Base-by-base conservation (phyloP, 2,797 vertebrate species). In the Sphaeramia orbicularis region DNA sequence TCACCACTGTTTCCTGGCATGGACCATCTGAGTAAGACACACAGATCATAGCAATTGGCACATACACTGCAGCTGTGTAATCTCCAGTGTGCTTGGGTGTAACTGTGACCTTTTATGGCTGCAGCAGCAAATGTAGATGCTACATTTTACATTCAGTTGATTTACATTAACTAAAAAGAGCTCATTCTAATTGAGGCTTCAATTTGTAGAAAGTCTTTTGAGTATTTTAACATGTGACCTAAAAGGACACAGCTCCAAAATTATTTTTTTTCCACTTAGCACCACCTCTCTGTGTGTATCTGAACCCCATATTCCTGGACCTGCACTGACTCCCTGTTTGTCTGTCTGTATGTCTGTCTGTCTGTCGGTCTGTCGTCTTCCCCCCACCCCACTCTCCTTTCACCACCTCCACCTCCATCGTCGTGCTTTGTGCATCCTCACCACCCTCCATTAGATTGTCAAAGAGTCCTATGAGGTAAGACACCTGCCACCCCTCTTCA, bases 401-500 rank as follows among this genome's bases (percentile, higher is more conserved):
- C 74, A 85, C 83, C 81, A 75, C 77, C 78, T 95, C 94, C 94
- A 96, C 94, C 95, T 95, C 95, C 96, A 95, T 96, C 95, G 94
- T 95, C 93, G 95, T 96, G 96, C 95, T 96, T 96, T 96, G 96
- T 95, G 95, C 96, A 96, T 97, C 96, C 84, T 92, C 96, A 95
- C 95, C 95, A 88, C 92, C 95, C 95, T 85, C 95, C 96, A 98
- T 97, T 98, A 99, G 97, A 98, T 96, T 96, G 95, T 99, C 95
- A 98, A 96, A 97, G 96, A 97, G 92, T 97, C 96, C 94, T 97
- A 96, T 50, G 95, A 99, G 97, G 97, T 99, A 99, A 99, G 97
- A 94, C 90, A 83, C 86, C 91, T 74, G 21, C 95, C 94, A 49
- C 91, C 89, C 91, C 94, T 91, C 89, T 60, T 11, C 47, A 35